Percentiles rank a stretch among this genome's conserved stretches.
Evolutionary conservation across 2,797 vertebrate genomes (phyloP).

Genomic region (Leuciscus waleckii): DNA sequence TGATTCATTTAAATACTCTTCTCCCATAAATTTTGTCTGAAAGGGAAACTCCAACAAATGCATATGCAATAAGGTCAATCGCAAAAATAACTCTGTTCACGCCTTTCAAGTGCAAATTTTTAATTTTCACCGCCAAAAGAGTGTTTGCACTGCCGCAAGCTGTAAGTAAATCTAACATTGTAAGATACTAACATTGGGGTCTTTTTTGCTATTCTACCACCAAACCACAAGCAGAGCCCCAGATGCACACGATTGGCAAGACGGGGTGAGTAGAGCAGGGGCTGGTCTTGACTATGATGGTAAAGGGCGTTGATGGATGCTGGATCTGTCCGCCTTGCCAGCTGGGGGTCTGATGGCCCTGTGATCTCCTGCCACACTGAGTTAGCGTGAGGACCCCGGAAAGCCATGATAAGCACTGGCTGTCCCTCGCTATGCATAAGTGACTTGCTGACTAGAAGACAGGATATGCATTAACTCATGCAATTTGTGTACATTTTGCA

Average conservation of each 20-base stretch:
- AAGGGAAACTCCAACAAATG: too few species aligned
- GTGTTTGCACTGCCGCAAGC: too few species aligned
- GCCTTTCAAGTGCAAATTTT: too few species aligned
- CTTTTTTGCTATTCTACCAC: conserved; percentile 68
- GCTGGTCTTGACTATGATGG: conserved; percentile 50
- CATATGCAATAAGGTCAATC: too few species aligned
- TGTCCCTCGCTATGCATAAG: conserved; percentile 42
- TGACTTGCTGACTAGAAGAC: conserved; percentile 64
- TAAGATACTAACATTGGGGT: conserved; percentile 8
- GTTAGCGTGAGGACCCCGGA: conserved; percentile 71
- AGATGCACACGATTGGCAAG: conserved; percentile 59
- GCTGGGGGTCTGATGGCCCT: conserved; percentile 60
- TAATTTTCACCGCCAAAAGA: not conserved
- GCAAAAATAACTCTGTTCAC: too few species aligned
- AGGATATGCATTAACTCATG: conserved; percentile 31
- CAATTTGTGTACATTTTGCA: not conserved
- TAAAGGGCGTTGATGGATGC: conserved; percentile 56
- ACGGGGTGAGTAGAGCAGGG: conserved; percentile 56
- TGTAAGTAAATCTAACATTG: not conserved
- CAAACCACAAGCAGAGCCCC: conserved; percentile 80
- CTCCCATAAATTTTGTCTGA: too few species aligned
- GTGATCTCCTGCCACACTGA: conserved; percentile 66
- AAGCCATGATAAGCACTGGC: conserved; percentile 66
- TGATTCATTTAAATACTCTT: too few species aligned
- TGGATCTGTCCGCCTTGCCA: conserved; percentile 54